These are phyloP conservation scores for Ectemnius cavifrons DNA, from an alignment of 2,888 invertebrate species.

Conservation along the genomic window DNA sequence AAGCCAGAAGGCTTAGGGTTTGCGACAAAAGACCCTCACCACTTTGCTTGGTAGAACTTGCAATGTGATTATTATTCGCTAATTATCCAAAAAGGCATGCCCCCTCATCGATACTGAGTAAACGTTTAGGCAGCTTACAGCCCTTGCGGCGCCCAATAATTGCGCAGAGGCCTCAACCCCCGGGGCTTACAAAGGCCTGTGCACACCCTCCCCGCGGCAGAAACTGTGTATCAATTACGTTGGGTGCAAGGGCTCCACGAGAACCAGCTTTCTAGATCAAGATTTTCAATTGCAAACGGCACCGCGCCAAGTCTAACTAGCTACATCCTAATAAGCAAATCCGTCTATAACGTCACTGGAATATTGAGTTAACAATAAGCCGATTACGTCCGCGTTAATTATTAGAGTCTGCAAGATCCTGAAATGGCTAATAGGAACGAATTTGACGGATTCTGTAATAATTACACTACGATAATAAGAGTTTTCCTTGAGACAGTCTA, in stretches of 20 bases:
- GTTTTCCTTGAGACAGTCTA: too few species aligned
- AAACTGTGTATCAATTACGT: neutral
- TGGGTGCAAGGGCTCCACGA: conserved; percentile 8
- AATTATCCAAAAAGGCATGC: neutral
- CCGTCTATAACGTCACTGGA: conserved; percentile 16
- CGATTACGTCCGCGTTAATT: too few species aligned
- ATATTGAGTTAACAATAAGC: conserved; percentile 20
- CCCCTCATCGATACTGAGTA: neutral
- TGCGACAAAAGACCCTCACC: neutral
- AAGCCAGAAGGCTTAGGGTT: neutral
- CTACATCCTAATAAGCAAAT: conserved; percentile 15
- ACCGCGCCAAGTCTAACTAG: conserved; percentile 37
- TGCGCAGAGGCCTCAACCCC: neutral
- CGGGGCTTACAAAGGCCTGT: too few species aligned
- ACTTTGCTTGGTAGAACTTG: neutral
- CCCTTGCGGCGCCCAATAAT: neutral
- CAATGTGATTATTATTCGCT: conserved; percentile 7
- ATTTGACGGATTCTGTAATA: too few species aligned
- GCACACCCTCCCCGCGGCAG: too few species aligned
- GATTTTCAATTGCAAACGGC: conserved; percentile 17
- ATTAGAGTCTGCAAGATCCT: too few species aligned
- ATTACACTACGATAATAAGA: too few species aligned
- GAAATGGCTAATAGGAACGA: too few species aligned
- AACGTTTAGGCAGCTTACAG: neutral
- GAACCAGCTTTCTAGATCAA: conserved; percentile 25